Evolutionary conservation across 2,113 vertebrate species (phyloP), one percentile per base, ranked within the genome.

Genomic region (Oxyruncus cristatus): DNA sequence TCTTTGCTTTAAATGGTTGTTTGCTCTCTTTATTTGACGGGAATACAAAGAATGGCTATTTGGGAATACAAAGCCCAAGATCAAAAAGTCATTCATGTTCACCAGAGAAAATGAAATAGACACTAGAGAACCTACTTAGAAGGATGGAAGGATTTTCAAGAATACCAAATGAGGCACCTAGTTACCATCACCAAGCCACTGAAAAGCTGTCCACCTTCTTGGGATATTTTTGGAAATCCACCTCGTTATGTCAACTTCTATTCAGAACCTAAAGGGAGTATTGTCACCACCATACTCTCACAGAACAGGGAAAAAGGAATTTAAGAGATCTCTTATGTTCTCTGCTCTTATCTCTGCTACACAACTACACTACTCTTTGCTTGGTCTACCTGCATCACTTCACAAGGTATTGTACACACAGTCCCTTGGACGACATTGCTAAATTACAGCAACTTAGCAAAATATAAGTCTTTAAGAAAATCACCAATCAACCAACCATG

Each of bases 201-300:
- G 4, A 71, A 92, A 92, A 84, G 47, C n/a, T 52, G 23, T 41
- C 44, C 52, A 81, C 11, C 52, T 72, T 88, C 62, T 46, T 78
- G 52, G 49, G 81, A 71, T 94, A 88, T 85, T 94, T 95, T 89
- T 75, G 68, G 62, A 93, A 92, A 93, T 78, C 46, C 24, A 91
- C 62, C 30, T 86, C 61, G 89, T 93, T 90, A 59, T 46, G 33
- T 95, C 77, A 96, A 20, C 53, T 70, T 86, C 56, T 78, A 76
- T 88, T 88, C 67, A 81, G 63, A 92, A 80, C 42, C 28, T 52
- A 28, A 55, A 91, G 35, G 53, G 37, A 95, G 22, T 24, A 68
- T n/a, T 91, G 62, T 88, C 82, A 89, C 49, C 44, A 71, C 37
- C 30, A 68, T 53, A 26, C 11, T n/a, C 27, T 71, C 30, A 28